A percentile compares a stretch with the other conserved stretches of the same genome.
Evolutionary conservation across 1,140 invertebrate species (phyloP).

Genomic region (Camponotus pennsylvanicus): DNA sequence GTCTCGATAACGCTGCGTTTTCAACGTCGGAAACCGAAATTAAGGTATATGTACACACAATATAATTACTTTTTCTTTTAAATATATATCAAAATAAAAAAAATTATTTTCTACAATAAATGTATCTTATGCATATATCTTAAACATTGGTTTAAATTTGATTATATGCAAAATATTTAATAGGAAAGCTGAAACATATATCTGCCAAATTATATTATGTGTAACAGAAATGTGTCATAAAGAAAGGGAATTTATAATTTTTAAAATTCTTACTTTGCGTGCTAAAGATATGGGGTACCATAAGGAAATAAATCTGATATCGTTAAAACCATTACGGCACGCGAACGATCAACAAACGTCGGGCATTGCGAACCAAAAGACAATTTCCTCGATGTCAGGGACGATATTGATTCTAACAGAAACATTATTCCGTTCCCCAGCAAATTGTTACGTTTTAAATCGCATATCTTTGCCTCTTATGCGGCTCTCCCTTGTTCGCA

Average conservation of each 20-base stretch:
- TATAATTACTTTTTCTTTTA: background rate
- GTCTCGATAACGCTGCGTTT: constrained; percentile 80
- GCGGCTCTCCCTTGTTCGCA: constrained; percentile 57
- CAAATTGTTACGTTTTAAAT: constrained; percentile 30
- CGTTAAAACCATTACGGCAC: constrained; percentile 16
- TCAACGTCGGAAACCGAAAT: constrained; percentile 82
- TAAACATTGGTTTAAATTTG: background rate
- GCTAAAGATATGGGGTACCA: constrained; percentile 22
- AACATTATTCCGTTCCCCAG: constrained; percentile 17
- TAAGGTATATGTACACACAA: constrained; percentile 69
- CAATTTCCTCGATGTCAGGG: constrained; percentile 27
- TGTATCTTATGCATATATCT: background rate
- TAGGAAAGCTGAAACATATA: background rate
- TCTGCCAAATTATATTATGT: background rate
- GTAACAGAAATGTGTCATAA: background rate
- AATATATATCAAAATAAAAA: background rate
- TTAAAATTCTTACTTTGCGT: constrained; percentile 28
- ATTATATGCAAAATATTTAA: background rate
- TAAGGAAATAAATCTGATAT: constrained; percentile 10
- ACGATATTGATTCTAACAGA: constrained; percentile 54
- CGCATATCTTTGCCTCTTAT: constrained; percentile 6
- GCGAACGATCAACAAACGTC: constrained; percentile 32
- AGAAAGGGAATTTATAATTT: background rate
- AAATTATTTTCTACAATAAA: background rate
- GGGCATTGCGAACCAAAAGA: constrained; percentile 22